Percentiles rank a stretch among this genome's conserved stretches.
Evolutionary conservation across 2,797 vertebrate genomes (phyloP).

Genomic region (Falco novaeseelandiae): DNA sequence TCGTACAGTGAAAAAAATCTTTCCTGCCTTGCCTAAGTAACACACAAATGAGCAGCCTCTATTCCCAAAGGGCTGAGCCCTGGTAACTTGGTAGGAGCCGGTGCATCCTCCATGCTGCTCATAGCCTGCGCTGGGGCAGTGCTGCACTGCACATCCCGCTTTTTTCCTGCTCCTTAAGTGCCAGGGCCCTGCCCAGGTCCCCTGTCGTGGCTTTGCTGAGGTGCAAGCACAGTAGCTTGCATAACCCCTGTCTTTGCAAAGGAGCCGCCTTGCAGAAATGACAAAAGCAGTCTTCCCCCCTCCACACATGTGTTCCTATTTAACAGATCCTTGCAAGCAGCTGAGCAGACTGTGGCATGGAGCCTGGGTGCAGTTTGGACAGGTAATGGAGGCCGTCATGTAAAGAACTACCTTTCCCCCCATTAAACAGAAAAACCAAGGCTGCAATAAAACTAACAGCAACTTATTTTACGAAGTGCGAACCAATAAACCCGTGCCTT

Average conservation of each 20-base stretch:
- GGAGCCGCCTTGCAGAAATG: not conserved
- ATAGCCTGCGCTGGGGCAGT: not conserved
- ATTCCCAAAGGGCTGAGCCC: not conserved
- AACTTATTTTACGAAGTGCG: slow-evolving; percentile 65
- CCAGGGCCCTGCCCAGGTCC: not conserved
- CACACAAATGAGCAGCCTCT: not conserved
- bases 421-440: slow-evolving; percentile 14
- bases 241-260: not conserved
- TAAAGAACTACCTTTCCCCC: slow-evolving; percentile 26
- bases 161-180: not conserved
- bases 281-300: slow-evolving; percentile 9
- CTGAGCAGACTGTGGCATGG: not conserved
- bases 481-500: slow-evolving; percentile 65
- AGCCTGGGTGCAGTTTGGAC: not conserved
- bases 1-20: not conserved
- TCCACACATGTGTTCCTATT: slow-evolving; percentile 57
- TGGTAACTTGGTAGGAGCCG: rapidly evolving
- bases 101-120: rapidly evolving
- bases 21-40: not conserved
- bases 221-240: not conserved
- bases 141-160: not conserved
- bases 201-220: not conserved
- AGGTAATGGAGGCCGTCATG: not conserved
- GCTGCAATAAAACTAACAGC: slow-evolving; percentile 60
- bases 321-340: slow-evolving; percentile 33